Percentiles rank a stretch among this genome's conserved stretches.
phyloP scores from a whole-genome alignment of 2,797 vertebrate genomes.

The Microhierax caerulescens region DNA sequence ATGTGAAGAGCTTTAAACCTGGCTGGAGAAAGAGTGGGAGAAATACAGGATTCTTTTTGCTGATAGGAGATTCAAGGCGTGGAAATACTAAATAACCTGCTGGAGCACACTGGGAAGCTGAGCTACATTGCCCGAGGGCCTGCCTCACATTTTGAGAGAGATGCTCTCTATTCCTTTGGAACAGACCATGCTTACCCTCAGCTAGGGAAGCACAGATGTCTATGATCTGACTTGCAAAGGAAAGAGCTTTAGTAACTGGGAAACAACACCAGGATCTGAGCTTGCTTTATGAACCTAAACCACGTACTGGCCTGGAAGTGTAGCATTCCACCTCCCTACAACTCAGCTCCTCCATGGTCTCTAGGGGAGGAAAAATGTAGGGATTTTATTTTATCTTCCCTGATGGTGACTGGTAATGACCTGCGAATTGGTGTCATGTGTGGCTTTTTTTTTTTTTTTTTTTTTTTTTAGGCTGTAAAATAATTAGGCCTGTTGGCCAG shows the following conservation, averaged over 20 bases:
- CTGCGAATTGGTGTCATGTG: slow-evolving; percentile 8
- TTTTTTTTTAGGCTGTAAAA: not conserved
- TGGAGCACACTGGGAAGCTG: slow-evolving; percentile 15
- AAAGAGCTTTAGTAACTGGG: not conserved
- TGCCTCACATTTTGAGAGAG: not conserved
- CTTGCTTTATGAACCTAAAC: not conserved
- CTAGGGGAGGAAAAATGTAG: not conserved
- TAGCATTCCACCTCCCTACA: not conserved
- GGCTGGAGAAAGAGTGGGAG: not conserved
- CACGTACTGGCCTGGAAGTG: not conserved
- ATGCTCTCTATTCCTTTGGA: not conserved
- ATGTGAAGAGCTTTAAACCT: not conserved
- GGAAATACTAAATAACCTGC: slow-evolving; percentile 22
- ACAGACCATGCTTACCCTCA: not conserved
- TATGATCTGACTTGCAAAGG: not conserved
- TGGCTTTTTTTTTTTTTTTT: not conserved
- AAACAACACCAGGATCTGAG: not conserved
- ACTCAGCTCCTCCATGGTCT: not conserved
- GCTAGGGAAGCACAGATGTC: not conserved
- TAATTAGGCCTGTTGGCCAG: slow-evolving; percentile 22
- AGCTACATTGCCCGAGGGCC: not conserved
- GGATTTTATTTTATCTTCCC: slow-evolving; percentile 28
- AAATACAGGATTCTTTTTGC: not conserved
- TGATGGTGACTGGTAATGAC: not conserved
- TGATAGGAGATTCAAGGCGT: not conserved